These are phyloP conservation scores for Eriocheir sinensis DNA, from an alignment of 1,140 invertebrate genomes.

Conservation along the genomic window DNA sequence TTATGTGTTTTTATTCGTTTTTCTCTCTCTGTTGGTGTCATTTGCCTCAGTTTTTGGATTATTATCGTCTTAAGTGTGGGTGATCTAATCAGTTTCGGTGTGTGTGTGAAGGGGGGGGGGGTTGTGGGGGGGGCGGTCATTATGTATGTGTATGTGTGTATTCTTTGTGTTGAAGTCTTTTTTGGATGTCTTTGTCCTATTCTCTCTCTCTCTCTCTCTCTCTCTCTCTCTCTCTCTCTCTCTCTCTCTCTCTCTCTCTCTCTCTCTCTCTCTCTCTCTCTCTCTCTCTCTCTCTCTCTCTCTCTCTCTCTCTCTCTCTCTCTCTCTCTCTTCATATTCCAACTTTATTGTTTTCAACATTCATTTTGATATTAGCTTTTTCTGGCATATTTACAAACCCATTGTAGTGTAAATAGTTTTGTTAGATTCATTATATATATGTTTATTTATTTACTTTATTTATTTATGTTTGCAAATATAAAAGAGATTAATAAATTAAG, in stretches of 20 bases:
- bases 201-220: neutral
- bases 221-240: constrained; percentile 2
- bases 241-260: constrained; percentile 22
- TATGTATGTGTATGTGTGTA: neutral
- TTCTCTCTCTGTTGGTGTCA: neutral
- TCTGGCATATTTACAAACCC: too few relatives aligned
- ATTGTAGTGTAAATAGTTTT: too few relatives aligned
- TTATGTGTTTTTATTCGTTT: neutral
- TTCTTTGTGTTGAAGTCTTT: neutral
- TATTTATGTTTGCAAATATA: neutral
- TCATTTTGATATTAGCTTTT: too few relatives aligned
- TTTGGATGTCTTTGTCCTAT: neutral
- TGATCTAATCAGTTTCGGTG: constrained; percentile 24
- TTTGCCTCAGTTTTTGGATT: constrained; percentile 15
- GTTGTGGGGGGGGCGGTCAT: too few relatives aligned
- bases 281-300: neutral
- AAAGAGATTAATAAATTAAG: too few relatives aligned
- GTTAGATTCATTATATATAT: too few relatives aligned
- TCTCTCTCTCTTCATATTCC: neutral
- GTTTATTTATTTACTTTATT: neutral
- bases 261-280: constrained; percentile 22
- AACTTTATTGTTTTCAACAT: too few relatives aligned
- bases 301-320: too few relatives aligned
- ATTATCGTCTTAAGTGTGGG: neutral
- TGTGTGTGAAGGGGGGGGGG: too few relatives aligned